phyloP scores from a whole-genome alignment of 2,888 invertebrate species.

The Thereva nobilitata region DNA sequence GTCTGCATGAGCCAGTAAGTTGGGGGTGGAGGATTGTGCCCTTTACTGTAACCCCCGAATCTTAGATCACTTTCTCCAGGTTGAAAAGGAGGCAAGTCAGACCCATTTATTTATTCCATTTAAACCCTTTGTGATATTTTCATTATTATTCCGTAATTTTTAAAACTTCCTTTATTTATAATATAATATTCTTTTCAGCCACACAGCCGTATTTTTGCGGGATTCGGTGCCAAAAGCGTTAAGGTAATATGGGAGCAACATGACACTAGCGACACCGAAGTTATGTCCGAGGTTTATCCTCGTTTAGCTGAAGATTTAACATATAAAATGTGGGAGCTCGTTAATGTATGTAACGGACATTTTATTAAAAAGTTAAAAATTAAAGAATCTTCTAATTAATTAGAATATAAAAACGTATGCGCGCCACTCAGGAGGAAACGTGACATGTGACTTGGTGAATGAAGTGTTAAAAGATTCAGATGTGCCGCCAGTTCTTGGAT shows the following conservation, averaged over 20 bases:
- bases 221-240: conserved; percentile 53
- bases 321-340: conserved; percentile 57
- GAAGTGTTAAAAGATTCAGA: conserved; percentile 56
- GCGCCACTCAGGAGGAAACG: conserved; percentile 54
- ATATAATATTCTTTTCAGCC: conserved; percentile 43
- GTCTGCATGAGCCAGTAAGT: too few species aligned
- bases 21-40: too few species aligned
- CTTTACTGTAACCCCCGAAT: too few species aligned
- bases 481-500: conserved; percentile 55
- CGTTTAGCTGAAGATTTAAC: conserved; percentile 56
- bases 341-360: conserved; percentile 49
- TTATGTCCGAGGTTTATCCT: conserved; percentile 53
- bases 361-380: background rate
- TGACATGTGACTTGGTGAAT: conserved; percentile 56
- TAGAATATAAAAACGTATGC: conserved; percentile 55
- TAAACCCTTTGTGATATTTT: too few species aligned
- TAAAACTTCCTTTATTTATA: too few species aligned
- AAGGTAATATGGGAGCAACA: conserved; percentile 59
- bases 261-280: conserved; percentile 55
- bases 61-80: too few species aligned
- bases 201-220: conserved; percentile 52
- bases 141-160: too few species aligned
- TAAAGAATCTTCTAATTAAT: background rate
- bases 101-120: too few species aligned
- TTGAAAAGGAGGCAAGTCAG: too few species aligned